Percentiles rank a stretch among this genome's conserved stretches.
phyloP scores from a whole-genome alignment of 2,888 invertebrate genomes.

The Dryadula phaetusa region DNA sequence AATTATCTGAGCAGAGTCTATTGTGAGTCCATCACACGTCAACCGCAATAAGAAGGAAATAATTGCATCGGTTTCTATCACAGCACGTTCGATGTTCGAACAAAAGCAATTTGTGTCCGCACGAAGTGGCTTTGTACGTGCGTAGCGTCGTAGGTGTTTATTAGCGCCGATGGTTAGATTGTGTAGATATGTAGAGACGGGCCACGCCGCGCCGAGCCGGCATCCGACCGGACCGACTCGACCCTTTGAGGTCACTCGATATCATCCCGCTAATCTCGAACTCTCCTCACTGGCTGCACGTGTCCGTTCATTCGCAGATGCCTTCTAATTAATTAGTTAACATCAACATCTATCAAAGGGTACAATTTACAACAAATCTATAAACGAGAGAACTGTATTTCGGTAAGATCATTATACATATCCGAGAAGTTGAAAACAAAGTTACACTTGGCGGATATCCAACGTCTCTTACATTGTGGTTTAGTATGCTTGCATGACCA shows the following conservation, averaged over 20 bases:
- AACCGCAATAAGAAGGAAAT: slow-evolving; percentile 59
- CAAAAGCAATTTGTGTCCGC: slow-evolving; percentile 83
- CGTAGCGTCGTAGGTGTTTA: slow-evolving; percentile 77
- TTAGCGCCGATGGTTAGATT: slow-evolving; percentile 65
- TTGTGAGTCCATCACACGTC: slow-evolving; percentile 71
- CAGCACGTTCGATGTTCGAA: slow-evolving; percentile 71
- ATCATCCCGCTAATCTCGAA: slow-evolving; percentile 70
- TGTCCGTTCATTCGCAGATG: slow-evolving; percentile 56
- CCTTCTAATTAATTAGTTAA: slow-evolving; percentile 60
- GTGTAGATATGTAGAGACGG: slow-evolving; percentile 47
- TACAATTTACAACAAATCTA: slow-evolving; percentile 17
- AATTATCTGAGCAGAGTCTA: slow-evolving; percentile 52
- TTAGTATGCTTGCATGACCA: slow-evolving; percentile 67
- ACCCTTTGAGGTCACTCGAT: slow-evolving; percentile 68
- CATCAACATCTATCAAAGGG: slow-evolving; percentile 3
- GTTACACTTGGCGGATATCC: slow-evolving; percentile 76
- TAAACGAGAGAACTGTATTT: slow-evolving; percentile 27
- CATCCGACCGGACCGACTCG: slow-evolving; percentile 47
- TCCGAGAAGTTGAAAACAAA: slow-evolving; percentile 68
- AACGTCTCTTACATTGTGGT: slow-evolving; percentile 75
- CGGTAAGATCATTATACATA: slow-evolving; percentile 55
- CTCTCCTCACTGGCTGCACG: slow-evolving; percentile 61
- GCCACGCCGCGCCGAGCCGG: slow-evolving; percentile 40
- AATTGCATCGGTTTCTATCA: slow-evolving; percentile 64
- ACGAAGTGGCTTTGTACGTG: slow-evolving; percentile 78